These are phyloP conservation scores for Pionites leucogaster DNA, from an alignment of 2,113 vertebrate genomes.

Conservation along the genomic window DNA sequence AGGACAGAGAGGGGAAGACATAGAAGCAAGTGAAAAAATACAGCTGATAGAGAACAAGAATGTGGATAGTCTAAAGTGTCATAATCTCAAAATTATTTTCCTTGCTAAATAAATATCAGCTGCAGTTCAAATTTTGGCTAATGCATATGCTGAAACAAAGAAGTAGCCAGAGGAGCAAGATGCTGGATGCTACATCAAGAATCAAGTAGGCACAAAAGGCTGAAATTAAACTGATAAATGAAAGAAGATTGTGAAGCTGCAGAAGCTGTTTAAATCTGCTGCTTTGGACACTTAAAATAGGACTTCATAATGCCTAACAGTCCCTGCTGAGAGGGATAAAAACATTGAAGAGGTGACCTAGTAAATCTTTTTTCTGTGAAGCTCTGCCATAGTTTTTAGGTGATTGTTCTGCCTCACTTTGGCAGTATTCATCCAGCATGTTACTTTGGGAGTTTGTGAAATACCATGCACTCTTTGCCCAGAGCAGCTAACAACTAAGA, in stretches of 20 bases:
- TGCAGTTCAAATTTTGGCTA: not conserved
- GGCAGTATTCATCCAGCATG: not conserved
- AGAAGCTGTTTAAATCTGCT: not conserved
- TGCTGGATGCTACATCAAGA: not conserved
- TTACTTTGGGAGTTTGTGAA: not conserved
- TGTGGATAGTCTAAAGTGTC: not conserved
- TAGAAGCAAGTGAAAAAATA: not conserved
- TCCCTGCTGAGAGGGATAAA: not conserved
- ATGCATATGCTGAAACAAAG: not conserved
- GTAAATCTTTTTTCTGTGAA: not conserved
- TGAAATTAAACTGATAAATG: constrained; percentile 4
- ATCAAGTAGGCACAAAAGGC: not conserved
- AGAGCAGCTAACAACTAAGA: not conserved
- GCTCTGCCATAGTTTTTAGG: not conserved
- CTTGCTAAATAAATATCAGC: not conserved
- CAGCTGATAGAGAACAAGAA: not conserved
- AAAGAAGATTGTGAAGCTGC: not conserved
- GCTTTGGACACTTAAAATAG: not conserved
- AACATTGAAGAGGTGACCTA: not conserved
- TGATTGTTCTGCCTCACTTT: not conserved
- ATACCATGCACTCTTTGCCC: not conserved
- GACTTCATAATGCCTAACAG: not conserved
- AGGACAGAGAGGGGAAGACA: not conserved
- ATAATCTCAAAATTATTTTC: constrained; percentile 5
- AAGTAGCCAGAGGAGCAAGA: not conserved